phyloP scores from a whole-genome alignment of 53 echinoderm and acorn worm genomes.

The Paelopatides confundens region DNA sequence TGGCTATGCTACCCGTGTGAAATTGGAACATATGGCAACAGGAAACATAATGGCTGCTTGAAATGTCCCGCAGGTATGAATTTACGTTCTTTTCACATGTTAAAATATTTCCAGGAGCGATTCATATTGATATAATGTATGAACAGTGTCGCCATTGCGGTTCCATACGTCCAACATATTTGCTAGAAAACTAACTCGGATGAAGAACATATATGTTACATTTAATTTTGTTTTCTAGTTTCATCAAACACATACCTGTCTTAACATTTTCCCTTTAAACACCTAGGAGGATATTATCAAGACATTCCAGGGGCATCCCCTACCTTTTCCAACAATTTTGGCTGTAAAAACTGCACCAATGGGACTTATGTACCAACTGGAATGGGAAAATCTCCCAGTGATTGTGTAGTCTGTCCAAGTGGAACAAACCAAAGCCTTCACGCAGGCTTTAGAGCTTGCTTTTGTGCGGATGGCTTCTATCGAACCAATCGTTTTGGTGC shows the following conservation, averaged over 20 bases:
- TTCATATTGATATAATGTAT: too few relatives aligned
- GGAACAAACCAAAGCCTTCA: constrained; percentile 7
- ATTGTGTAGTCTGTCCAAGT: constrained; percentile 6
- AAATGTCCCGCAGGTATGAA: constrained; percentile 2
- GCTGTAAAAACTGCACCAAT: constrained; percentile 11
- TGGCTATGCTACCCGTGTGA: not conserved
- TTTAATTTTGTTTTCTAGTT: too few relatives aligned
- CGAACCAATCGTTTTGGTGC: constrained; percentile 15
- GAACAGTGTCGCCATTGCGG: too few relatives aligned
- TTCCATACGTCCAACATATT: too few relatives aligned
- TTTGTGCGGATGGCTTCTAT: constrained; percentile 5
- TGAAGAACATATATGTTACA: too few relatives aligned
- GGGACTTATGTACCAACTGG: not conserved
- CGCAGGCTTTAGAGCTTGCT: constrained; percentile 22
- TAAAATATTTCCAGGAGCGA: too few relatives aligned
- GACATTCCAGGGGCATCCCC: not conserved
- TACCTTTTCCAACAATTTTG: not conserved
- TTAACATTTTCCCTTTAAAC: not conserved
- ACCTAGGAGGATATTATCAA: constrained; percentile 7
- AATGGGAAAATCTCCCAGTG: not conserved
- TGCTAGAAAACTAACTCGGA: too few relatives aligned
- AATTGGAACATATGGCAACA: constrained; percentile 12
- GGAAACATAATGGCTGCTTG: not conserved
- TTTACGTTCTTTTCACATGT: too few relatives aligned
- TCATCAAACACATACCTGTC: too few relatives aligned